Conservation (phyloP, 2,113 vertebrate species). For the Brachypodius melanocephalos region DNA sequence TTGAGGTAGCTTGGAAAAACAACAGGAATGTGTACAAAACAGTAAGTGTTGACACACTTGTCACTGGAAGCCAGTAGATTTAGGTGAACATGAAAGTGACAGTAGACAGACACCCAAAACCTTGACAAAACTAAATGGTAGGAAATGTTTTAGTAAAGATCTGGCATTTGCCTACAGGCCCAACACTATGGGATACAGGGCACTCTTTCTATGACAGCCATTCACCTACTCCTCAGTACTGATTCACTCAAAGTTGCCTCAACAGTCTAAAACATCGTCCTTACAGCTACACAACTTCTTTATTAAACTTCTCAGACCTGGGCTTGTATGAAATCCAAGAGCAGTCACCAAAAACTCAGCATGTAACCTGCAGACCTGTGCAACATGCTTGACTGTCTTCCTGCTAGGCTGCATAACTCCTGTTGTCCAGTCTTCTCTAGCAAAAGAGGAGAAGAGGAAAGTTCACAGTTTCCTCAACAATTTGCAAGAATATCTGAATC, state of each 20-base stretch:
- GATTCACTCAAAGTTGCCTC: background rate
- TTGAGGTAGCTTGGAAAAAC: background rate
- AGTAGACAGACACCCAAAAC: background rate
- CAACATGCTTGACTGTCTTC: background rate
- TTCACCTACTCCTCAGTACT: background rate
- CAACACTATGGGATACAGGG: background rate
- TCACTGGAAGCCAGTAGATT: background rate
- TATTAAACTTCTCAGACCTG: background rate
- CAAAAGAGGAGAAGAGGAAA: conserved; percentile 61
- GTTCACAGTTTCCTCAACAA: conserved; percentile 74
- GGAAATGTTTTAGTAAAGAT: background rate
- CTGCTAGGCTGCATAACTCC: background rate
- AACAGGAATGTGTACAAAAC: background rate
- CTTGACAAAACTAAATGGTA: background rate
- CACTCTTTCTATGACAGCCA: background rate
- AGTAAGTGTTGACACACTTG: background rate
- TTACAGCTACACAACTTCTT: background rate
- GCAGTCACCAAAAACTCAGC: background rate
- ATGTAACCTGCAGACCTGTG: background rate
- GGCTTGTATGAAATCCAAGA: background rate
- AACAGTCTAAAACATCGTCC: background rate
- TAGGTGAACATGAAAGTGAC: background rate
- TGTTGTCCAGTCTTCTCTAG: conserved; percentile 25
- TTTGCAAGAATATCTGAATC: conserved; percentile 77
- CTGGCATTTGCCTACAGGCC: background rate